Conservation (phyloP, 2,797 vertebrate genomes). For the Sebastes nivosus region DNA sequence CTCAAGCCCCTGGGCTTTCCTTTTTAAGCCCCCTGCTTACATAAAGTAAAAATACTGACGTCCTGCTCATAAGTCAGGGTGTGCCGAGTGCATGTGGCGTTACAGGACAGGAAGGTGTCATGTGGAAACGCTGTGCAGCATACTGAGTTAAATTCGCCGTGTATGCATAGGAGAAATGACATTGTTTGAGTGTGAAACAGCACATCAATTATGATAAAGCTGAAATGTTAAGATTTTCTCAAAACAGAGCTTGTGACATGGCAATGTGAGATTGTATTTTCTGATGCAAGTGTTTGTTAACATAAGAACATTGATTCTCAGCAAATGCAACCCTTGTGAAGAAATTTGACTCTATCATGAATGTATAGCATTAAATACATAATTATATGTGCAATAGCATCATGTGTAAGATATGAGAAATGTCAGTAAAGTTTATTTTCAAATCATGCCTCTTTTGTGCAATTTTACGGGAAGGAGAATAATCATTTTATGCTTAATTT, state of each 20-base stretch:
- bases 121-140: not conserved
- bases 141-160: not conserved
- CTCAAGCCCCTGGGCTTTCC: slow-evolving; percentile 74
- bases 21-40: slow-evolving; percentile 82
- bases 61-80: slow-evolving; percentile 23
- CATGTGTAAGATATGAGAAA: slow-evolving; percentile 4
- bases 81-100: slow-evolving; percentile 7
- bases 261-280: not conserved
- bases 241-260: not conserved
- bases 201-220: not conserved
- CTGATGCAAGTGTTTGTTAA: not conserved
- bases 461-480: not conserved
- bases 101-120: not conserved
- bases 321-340: not conserved
- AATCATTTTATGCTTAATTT: not conserved
- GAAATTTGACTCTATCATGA: not conserved
- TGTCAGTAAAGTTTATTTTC: slow-evolving; percentile 64
- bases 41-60: slow-evolving; percentile 72
- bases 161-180: not conserved
- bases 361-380: slow-evolving; percentile 8
- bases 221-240: slow-evolving; percentile 1
- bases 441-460: slow-evolving; percentile 14
- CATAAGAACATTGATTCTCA: not conserved
- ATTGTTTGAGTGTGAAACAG: not conserved
- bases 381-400: slow-evolving; percentile 35